These are phyloP conservation scores for Callyntrura sp. DNA, from an alignment of 2,888 invertebrate genomes.

Conservation along the genomic window DNA sequence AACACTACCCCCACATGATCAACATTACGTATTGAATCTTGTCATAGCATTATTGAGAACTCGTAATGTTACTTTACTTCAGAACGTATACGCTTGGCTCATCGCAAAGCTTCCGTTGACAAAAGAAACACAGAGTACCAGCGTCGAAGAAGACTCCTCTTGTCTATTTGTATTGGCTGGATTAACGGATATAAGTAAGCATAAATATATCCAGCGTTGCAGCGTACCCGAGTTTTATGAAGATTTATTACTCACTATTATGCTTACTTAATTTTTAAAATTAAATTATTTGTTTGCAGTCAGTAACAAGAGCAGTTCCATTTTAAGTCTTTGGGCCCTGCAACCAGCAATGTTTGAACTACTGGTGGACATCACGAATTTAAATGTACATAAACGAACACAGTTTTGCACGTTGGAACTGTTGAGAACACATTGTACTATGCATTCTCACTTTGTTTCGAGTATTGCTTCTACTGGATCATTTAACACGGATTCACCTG, in stretches of 20 bases:
- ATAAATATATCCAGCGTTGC: no score
- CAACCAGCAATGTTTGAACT: constrained; percentile 81
- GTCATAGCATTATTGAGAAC: constrained; percentile 79
- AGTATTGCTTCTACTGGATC: constrained; percentile 80
- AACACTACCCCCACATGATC: constrained; percentile 68
- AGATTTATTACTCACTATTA: not conserved
- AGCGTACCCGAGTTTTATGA: no score
- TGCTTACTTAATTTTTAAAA: no score
- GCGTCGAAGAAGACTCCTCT: constrained; percentile 35
- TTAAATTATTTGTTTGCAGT: no score
- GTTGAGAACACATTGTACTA: constrained; percentile 80
- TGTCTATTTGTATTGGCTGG: constrained; percentile 76
- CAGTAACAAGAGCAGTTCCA: constrained; percentile 80
- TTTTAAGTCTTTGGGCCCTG: constrained; percentile 81
- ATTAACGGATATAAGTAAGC: constrained; percentile 73
- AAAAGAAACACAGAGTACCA: not conserved
- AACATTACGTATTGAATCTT: constrained; percentile 67
- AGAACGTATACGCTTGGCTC: constrained; percentile 81
- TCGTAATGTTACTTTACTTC: constrained; percentile 79
- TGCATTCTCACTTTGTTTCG: constrained; percentile 83
- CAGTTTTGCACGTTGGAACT: constrained; percentile 73
- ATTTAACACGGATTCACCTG: constrained; percentile 80
- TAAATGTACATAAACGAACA: constrained; percentile 57
- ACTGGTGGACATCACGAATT: constrained; percentile 67
- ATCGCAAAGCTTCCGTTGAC: constrained; percentile 61